Evolutionary conservation across 2,888 invertebrate species (phyloP).

Genomic region (Synanthedon vespiformis): DNA sequence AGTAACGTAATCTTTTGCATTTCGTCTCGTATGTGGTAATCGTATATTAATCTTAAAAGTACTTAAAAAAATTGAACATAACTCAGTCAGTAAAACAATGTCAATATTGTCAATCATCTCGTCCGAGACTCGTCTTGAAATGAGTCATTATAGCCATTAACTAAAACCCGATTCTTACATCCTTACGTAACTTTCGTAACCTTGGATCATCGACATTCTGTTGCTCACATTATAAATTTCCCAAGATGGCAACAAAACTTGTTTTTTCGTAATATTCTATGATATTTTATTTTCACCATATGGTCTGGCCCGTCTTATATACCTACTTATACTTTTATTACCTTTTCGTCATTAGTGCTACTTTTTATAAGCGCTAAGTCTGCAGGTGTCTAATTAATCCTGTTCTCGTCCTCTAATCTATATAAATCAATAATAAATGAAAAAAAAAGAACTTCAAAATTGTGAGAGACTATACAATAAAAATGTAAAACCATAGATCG

Average conservation of each 20-base stretch:
- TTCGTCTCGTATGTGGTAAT: too few relatives aligned
- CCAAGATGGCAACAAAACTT: conserved; percentile 20
- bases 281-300: conserved; percentile 17
- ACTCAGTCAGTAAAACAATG: background rate
- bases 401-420: too few relatives aligned
- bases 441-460: background rate
- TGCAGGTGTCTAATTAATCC: too few relatives aligned
- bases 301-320: conserved; percentile 6
- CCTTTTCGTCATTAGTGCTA: too few relatives aligned
- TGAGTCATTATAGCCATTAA: too few relatives aligned
- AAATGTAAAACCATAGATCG: too few relatives aligned
- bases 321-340: conserved; percentile 2
- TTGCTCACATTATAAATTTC: conserved; percentile 19
- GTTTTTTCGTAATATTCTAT: conserved; percentile 11
- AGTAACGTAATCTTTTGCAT: too few relatives aligned
- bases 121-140: background rate
- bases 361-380: too few relatives aligned
- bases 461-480: background rate
- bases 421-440: too few relatives aligned
- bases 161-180: background rate
- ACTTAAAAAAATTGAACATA: too few relatives aligned
- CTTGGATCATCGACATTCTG: conserved; percentile 23
- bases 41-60: too few relatives aligned
- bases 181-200: conserved; percentile 29
- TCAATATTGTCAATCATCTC: background rate